Evolutionary conservation across 92 coral and sea anemone genomes (phyloP).

Genomic region (Pocillopora grandis): DNA sequence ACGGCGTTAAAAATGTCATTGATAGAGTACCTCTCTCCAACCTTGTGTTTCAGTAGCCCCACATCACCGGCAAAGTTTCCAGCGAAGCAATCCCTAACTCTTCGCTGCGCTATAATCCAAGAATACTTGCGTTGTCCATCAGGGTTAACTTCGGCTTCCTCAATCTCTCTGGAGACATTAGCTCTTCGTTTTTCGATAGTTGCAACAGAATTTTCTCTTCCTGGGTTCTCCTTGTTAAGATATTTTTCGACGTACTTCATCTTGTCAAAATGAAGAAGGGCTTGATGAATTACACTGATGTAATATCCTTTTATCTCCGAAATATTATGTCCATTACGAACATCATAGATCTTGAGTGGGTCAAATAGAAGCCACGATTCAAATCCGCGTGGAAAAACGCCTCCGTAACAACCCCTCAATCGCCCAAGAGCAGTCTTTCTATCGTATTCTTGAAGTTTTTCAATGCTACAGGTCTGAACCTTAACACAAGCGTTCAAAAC

Average conservation of each 20-base stretch:
- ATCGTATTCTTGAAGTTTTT: not conserved
- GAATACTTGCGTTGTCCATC: not conserved
- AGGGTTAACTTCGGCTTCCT: not conserved
- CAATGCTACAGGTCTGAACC: not conserved
- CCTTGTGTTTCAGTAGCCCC: not conserved
- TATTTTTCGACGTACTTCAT: not conserved
- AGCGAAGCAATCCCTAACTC: constrained; percentile 9
- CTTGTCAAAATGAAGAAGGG: not conserved
- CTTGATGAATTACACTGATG: not conserved
- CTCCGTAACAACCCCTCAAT: not conserved
- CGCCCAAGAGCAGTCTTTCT: not conserved
- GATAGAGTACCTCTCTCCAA: not conserved
- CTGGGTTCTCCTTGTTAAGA: not conserved
- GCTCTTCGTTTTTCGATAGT: not conserved
- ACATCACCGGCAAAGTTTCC: constrained; percentile 13
- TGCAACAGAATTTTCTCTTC: not conserved
- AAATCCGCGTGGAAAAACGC: not conserved
- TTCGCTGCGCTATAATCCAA: constrained; percentile 8
- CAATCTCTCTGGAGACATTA: not conserved
- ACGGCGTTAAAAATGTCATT: not conserved
- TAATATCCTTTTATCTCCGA: not conserved
- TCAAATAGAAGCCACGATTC: not conserved
- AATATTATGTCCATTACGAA: not conserved
- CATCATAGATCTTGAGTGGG: not conserved
- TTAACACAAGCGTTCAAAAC: constrained; percentile 21